Evolutionary conservation across 2,113 vertebrate species (phyloP).

Genomic region (Orycteropus afer): DNA sequence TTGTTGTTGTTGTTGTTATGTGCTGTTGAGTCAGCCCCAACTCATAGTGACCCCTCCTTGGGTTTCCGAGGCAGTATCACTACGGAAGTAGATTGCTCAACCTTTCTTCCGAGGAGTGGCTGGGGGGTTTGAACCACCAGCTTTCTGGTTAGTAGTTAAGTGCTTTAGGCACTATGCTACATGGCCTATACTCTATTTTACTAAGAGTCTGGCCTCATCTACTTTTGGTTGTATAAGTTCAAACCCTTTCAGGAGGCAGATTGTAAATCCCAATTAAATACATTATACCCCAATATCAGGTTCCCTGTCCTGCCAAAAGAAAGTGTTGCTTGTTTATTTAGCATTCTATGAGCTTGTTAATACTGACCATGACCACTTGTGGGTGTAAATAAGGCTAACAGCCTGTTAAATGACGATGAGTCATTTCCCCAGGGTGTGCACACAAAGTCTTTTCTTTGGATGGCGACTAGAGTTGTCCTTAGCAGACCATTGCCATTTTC

Average conservation of each 20-base stretch:
- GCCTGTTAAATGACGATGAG: not conserved
- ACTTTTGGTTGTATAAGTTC: not conserved
- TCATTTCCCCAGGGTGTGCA: not conserved
- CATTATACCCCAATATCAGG: not conserved
- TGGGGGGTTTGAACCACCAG: too few species aligned
- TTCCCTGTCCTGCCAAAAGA: not conserved
- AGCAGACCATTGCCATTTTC: not conserved
- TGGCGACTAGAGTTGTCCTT: not conserved
- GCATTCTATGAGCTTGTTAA: constrained; percentile 15
- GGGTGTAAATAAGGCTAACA: not conserved
- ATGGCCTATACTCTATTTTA: not conserved
- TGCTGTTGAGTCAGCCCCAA: too few species aligned
- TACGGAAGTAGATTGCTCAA: too few species aligned
- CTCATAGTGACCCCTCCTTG: too few species aligned
- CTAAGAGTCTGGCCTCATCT: not conserved
- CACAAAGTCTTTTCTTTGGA: not conserved
- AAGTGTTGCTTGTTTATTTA: constrained; percentile 34
- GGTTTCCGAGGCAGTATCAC: too few species aligned
- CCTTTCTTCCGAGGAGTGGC: too few species aligned
- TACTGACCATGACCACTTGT: not conserved
- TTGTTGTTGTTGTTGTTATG: too few species aligned
- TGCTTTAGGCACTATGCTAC: too few species aligned
- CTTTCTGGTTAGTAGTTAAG: too few species aligned
- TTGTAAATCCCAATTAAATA: not conserved
- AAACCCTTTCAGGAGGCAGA: not conserved